Conservation (phyloP, 2,797 vertebrate species). For the Pipistrellus pygmaeus region DNA sequence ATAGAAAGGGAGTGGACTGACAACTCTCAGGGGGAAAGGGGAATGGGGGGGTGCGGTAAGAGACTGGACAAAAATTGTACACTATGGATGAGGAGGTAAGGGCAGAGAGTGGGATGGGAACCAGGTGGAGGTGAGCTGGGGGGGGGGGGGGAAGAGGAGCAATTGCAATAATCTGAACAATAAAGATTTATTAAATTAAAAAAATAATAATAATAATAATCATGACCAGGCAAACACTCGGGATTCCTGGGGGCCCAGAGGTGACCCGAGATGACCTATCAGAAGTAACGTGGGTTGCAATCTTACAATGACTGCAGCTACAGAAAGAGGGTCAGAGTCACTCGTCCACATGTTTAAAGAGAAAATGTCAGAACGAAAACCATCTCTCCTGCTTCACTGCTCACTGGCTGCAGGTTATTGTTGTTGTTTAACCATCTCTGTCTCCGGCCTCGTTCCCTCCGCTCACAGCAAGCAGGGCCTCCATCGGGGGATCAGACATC, state of each 20-base stretch:
- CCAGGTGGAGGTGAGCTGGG: too few species aligned
- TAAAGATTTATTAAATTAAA: too few species aligned
- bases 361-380: background rate
- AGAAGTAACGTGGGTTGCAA: background rate
- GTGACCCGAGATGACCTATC: background rate
- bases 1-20: too few species aligned
- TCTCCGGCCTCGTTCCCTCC: background rate
- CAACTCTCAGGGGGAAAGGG: too few species aligned
- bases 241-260: background rate
- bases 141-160: too few species aligned
- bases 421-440: background rate
- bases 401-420: background rate
- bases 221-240: background rate
- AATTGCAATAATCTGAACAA: too few species aligned
- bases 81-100: too few species aligned
- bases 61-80: too few species aligned
- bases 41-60: too few species aligned
- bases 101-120: too few species aligned
- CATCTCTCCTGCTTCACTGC: background rate
- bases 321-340: background rate
- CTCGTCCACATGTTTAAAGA: background rate
- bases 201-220: too few species aligned
- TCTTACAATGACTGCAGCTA: background rate
- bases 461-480: conserved; percentile 12
- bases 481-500: background rate